Evolutionary conservation across 2,888 invertebrate species (phyloP), one percentile per base, ranked within the genome.

Genomic region (Actias luna): DNA sequence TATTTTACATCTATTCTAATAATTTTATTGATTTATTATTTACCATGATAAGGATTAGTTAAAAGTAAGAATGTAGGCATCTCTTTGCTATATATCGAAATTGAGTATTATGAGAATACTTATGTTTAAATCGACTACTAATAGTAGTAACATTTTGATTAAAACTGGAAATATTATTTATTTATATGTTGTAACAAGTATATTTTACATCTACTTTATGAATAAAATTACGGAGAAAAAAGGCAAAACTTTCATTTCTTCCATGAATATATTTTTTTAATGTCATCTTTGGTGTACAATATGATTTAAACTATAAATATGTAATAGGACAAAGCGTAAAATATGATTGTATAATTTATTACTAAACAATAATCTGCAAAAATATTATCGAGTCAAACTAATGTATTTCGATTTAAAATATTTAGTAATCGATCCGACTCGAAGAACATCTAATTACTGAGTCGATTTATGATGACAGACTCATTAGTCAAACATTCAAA

Each of bases 401-500:
- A 42, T 68, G 60, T 70, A 69, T 72, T 73, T 67, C 70, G 69
- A 74, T 75, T 75, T 72, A 75, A 73, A 67, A 68, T 66, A 66
- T 61, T 69, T 64, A 63, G 67, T 68, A 64, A 71, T 69, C 70
- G 72, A 67, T 72, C 70, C 68, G 68, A 75, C 74, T 74, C 69
- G 66, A 72, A 73, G 71, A 69, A 66, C 70, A 73, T 71, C 74
- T 70, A 72, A 75, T 75, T 74, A 75, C 69, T 65, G 66, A 58
- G 63, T 66, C 59, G 73, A 75, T 75, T 74, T 75, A 75, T 67
- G 72, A 75, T 67, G 75, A 75, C 75, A 74, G 69, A 58, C 65
- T 71, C 69, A 75, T 75, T 74, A 75, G 73, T 72, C 72, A 61
- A 65, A 67, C 70, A 73, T 70, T 75, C 72, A 75, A 75, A 75